Conservation (phyloP, 2,888 invertebrate species). For the Leuctra nigra region DNA sequence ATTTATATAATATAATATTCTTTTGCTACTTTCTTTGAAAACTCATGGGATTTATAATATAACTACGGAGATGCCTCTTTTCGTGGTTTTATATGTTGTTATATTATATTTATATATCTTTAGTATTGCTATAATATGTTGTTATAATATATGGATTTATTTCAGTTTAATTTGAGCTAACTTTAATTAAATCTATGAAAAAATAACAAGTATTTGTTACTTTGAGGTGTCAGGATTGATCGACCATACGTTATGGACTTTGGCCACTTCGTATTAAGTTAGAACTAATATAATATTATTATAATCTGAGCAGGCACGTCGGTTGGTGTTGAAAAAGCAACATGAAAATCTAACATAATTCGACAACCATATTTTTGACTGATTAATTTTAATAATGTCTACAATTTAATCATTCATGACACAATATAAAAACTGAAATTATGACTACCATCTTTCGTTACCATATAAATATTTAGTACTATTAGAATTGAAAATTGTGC, state of each 20-base stretch:
- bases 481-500: too few relatives aligned
- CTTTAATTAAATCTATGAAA: background rate
- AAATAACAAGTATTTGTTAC: background rate
- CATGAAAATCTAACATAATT: background rate
- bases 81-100: background rate
- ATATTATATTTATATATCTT: background rate
- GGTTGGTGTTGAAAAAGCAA: conserved; percentile 14
- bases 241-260: background rate
- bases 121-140: background rate
- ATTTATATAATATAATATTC: conserved; percentile 9
- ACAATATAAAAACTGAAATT: too few relatives aligned
- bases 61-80: background rate
- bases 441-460: too few relatives aligned
- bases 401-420: too few relatives aligned
- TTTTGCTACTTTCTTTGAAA: background rate
- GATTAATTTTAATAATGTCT: too few relatives aligned
- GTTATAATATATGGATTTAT: background rate
- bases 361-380: too few relatives aligned
- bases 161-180: background rate
- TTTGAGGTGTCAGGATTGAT: conserved; percentile 7
- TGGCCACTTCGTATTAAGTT: background rate
- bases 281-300: background rate
- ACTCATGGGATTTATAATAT: conserved; percentile 1
- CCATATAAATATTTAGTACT: too few relatives aligned
- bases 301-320: conserved; percentile 8